A percentile compares a stretch with the other conserved stretches of the same genome.
Evolutionary conservation across 1,140 invertebrate species (phyloP).

Genomic region (Cylas formicarius): DNA sequence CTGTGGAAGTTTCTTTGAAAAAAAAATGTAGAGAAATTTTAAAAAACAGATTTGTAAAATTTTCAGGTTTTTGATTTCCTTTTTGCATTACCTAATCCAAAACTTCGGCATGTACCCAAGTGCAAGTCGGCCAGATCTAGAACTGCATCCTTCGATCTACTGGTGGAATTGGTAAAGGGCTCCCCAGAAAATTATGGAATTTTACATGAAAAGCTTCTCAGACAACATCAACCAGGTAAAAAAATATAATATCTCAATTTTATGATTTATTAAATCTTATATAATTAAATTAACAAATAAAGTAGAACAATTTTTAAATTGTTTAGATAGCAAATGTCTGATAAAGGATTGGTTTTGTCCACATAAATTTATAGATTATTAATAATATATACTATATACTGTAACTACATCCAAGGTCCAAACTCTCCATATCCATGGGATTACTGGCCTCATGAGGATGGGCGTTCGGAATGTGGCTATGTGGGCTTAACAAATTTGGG

Average conservation of each 20-base stretch:
- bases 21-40: too few species aligned
- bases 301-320: too few species aligned
- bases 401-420: constrained; percentile 60
- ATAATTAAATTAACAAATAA: too few species aligned
- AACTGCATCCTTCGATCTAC: constrained; percentile 81
- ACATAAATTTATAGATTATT: background rate
- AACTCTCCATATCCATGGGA: constrained; percentile 89
- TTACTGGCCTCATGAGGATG: constrained; percentile 94
- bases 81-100: constrained; percentile 82
- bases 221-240: constrained; percentile 75
- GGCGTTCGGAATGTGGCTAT: constrained; percentile 86
- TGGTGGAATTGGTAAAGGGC: constrained; percentile 80
- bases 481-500: constrained; percentile 91
- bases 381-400: constrained; percentile 8
- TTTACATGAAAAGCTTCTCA: constrained; percentile 72
- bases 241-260: background rate
- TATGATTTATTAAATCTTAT: too few species aligned
- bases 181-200: constrained; percentile 79
- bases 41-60: too few species aligned
- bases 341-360: too few species aligned
- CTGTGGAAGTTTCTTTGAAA: too few species aligned
- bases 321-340: too few species aligned
- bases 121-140: constrained; percentile 85
- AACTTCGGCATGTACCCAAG: constrained; percentile 78
- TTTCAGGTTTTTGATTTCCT: constrained; percentile 74